Base-by-base conservation (phyloP, 2,113 vertebrate genomes). In the Apistogramma diplotaenia region DNA sequence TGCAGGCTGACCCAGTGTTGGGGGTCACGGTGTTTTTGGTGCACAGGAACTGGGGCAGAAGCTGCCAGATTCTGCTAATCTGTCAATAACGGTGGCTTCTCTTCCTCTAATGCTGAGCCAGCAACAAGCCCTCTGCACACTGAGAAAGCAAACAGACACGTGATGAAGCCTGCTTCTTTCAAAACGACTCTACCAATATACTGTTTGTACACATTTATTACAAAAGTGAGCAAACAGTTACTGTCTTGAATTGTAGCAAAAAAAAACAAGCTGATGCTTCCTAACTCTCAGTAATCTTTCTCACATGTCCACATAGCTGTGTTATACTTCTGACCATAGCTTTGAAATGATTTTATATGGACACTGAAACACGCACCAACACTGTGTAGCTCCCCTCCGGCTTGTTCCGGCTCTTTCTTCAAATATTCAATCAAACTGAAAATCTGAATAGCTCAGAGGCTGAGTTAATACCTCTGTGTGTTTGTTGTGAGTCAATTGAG, bases 1-100 rank as follows among this genome's bases (percentile, higher is more conserved):
- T 10, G 35, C 85, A 90, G 49, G 2, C 53, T 89, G 85, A 93
- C 91, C 91, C 58, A 79, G 56, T 58, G 55, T 6, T n/a, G n/a
- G n/a, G 15, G 83, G 90, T 85, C 84, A 85, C 2, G 23, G 33
- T 43, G 77, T 65, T 80, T 85, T 83, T 49, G 15, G 56, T 84
- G 73, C 82, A 87, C 57, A 83, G 61, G 75, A 40, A 23, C 61
- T 81, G 46, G 11, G 67, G 31, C 35, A 33, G 49, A 79, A 37
- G 84, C 59, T 81, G 88, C 67, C 67, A 84, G 74, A 62, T 65
- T 83, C 11, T 40, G 71, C 25, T 67, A 5, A 57, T 87, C n/a
- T 57, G 81, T 88, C 84, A 89, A 84, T 76, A 81, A 19, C 4
- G 19, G 5, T 1, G 1, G 4, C 49, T 61, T 61, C 5, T 5